Conservation (phyloP, 2,888 invertebrate species). For the Palloptera scutellata region DNA sequence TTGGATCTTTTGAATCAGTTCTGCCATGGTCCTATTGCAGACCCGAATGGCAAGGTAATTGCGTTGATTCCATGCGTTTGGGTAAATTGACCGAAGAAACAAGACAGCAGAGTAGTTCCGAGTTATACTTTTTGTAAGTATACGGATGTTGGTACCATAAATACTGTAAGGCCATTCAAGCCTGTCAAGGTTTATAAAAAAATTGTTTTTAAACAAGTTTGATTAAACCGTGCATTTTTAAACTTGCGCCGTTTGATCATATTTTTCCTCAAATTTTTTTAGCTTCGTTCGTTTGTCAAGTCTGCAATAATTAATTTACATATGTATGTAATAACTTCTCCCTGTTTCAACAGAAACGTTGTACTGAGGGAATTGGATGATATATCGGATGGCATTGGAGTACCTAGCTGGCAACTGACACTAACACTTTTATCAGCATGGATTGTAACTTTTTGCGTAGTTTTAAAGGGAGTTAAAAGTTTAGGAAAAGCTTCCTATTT, state of each 20-base stretch:
- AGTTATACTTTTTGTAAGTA: slow-evolving; percentile 69
- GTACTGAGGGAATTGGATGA: slow-evolving; percentile 66
- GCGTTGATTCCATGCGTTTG: slow-evolving; percentile 51
- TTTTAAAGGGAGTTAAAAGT: slow-evolving; percentile 77
- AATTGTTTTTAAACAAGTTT: too few species aligned
- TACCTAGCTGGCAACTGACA: slow-evolving; percentile 75
- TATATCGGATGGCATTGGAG: slow-evolving; percentile 62
- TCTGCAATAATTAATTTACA: too few species aligned
- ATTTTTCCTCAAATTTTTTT: too few species aligned
- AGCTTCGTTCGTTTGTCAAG: too few species aligned
- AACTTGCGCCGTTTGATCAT: too few species aligned
- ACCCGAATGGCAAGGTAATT: slow-evolving; percentile 64
- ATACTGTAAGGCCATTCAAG: background rate
- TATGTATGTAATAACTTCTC: too few species aligned
- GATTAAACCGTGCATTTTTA: too few species aligned
- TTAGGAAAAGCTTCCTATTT: slow-evolving; percentile 87
- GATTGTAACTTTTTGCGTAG: slow-evolving; percentile 74
- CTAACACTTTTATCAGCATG: slow-evolving; percentile 74
- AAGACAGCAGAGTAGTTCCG: slow-evolving; percentile 66
- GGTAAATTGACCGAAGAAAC: slow-evolving; percentile 11
- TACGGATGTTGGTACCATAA: background rate
- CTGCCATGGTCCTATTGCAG: slow-evolving; percentile 79
- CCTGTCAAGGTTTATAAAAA: too few species aligned
- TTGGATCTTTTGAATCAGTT: slow-evolving; percentile 73
- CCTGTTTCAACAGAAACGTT: background rate